Evolutionary conservation across 2,797 vertebrate species (phyloP), one percentile per base, ranked within the genome.

Genomic region (Melanotaenia parkinsoni): DNA sequence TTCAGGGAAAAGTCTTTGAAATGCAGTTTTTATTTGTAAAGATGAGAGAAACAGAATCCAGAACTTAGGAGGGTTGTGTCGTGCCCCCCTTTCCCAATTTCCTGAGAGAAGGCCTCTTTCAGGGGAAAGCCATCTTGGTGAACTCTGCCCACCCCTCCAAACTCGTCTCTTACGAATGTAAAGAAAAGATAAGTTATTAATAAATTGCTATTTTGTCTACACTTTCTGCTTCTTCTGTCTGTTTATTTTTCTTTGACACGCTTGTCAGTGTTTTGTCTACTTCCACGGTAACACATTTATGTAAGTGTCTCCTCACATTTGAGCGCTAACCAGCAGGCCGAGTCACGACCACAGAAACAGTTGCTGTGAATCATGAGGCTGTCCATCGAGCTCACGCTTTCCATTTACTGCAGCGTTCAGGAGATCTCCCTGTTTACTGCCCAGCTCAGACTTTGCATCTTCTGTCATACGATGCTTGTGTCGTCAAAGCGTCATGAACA

Each of bases 181-280:
- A 95, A 96, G 94, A 94, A 95, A 95, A 93, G 91, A 94, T 98
- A 99, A 98, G 94, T 99, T 99, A 99, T 99, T 98, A 99, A 98
- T 99, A 98, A 98, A 99, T 97, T 95, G 95, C 95, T 99, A 99
- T 99, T 99, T 99, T 99, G 96, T 95, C 95, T 98, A 99, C 80
- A 90, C 30, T 95, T 93, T 84, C 88, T 73, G 91, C 89, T 67
- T 74, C 68, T 74, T 32, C 0, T 53, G 70, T 22, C 51, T 83
- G 40, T 86, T 66, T 81, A 84, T 60, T 77, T 63, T 79, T 24
- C 58, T 32, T 54, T 20, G 6, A 58, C 64, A 59, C 28, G 1
- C 30, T 37, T 4, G 53, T 69, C 63, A 61, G 38, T 80, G 80
- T 87, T 72, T 74, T 69, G 73, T 63, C 70, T 66, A 66, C 50